Conservation (phyloP, 1,140 invertebrate genomes). For the Saccostrea glomerata region DNA sequence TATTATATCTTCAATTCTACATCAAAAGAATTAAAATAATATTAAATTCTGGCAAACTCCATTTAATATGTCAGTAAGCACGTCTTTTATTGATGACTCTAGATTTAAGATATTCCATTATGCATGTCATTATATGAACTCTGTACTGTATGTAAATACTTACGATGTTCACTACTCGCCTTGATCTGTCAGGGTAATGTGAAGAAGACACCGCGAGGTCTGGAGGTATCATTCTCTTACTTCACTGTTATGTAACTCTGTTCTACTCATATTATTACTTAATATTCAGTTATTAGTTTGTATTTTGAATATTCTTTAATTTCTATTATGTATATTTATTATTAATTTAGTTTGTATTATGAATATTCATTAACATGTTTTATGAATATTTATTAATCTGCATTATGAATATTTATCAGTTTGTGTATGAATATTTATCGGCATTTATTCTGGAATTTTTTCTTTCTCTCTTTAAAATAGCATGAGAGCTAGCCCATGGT, state of each 20-base stretch:
- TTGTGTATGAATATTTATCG: not conserved
- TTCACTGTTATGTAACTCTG: not conserved
- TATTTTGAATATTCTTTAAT: slow-evolving; percentile 7
- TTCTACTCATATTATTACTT: not conserved
- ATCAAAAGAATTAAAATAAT: no score
- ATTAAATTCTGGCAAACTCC: no score
- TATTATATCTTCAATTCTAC: no score
- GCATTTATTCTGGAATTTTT: not conserved
- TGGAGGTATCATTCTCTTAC: not conserved
- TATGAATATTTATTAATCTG: not conserved
- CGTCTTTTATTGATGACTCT: no score
- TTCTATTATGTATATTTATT: not conserved
- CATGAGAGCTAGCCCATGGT: no score
- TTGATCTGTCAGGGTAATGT: not conserved
- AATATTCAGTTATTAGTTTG: not conserved
- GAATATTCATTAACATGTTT: slow-evolving; percentile 7
- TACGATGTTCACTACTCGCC: not conserved
- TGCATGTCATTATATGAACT: no score
- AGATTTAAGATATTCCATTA: no score
- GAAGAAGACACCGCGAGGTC: not conserved
- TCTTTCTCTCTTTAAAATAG: no score
- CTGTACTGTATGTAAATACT: not conserved
- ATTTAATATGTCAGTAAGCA: no score
- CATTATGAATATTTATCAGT: not conserved
- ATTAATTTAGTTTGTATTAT: slow-evolving; percentile 9